Conservation (phyloP, 2,888 invertebrate species). For the Agonopterix arenella region DNA sequence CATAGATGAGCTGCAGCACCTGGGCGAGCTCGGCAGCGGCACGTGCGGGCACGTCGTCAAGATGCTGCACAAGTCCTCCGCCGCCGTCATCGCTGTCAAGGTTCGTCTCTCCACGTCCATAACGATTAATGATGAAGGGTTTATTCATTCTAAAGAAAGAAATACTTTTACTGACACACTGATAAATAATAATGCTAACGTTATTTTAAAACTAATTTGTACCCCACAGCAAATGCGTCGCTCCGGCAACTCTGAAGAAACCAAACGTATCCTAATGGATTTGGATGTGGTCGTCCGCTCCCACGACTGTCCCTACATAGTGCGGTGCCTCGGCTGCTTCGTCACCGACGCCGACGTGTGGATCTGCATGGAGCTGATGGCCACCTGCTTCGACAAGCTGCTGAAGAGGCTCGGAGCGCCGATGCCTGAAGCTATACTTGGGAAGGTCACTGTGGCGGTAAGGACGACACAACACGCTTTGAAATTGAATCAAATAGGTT, state of each 20-base stretch:
- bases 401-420: conserved; percentile 89
- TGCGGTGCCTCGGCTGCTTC: conserved; percentile 98
- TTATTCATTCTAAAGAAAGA: no score
- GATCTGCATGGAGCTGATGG: conserved; percentile 99
- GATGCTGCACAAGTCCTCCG: conserved; percentile 93
- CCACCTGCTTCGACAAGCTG: conserved; percentile 98
- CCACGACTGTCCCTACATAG: conserved; percentile 97
- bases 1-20: conserved; percentile 88
- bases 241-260: conserved; percentile 97
- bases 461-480: conserved; percentile 24
- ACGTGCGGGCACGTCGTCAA: conserved; percentile 99
- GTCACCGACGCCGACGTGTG: conserved; percentile 98
- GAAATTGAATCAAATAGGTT: no score
- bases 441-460: conserved; percentile 97
- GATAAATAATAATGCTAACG: no score
- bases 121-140: no score
- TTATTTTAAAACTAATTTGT: background rate
- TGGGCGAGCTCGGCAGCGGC: conserved; percentile 94
- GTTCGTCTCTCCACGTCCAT: conserved; percentile 69
- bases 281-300: conserved; percentile 98
- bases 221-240: conserved; percentile 92
- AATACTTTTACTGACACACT: no score
- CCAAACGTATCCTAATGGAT: conserved; percentile 99
- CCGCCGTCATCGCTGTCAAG: conserved; percentile 94
- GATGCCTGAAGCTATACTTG: conserved; percentile 97